Percentiles rank a stretch among this genome's conserved stretches.
Evolutionary conservation across 2,888 invertebrate species (phyloP).

Genomic region (Lottia scabra): DNA sequence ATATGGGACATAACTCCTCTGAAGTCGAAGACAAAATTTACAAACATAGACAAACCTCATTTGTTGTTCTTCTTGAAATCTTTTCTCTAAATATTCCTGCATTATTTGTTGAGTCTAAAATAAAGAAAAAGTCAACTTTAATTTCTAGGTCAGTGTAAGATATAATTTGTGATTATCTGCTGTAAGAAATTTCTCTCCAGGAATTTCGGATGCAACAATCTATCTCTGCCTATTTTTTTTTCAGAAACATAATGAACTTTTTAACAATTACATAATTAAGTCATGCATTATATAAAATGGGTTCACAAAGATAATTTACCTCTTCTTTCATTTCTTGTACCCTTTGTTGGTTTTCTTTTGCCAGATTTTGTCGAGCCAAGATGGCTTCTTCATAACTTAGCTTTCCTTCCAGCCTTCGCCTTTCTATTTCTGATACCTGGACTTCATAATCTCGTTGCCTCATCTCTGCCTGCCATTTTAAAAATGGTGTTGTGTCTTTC

Average conservation of each 20-base stretch:
- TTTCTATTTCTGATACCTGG: conserved; percentile 63
- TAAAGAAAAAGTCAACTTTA: not conserved
- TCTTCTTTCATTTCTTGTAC: conserved; percentile 66
- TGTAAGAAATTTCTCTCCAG: too few relatives aligned
- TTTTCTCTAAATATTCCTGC: conserved; percentile 60
- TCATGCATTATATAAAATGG: too few relatives aligned
- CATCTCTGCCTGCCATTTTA: conserved; percentile 67
- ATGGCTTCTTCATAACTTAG: conserved; percentile 69
- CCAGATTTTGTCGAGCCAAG: conserved; percentile 62
- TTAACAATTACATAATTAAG: too few relatives aligned
- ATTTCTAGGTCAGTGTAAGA: too few relatives aligned
- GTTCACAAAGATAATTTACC: conserved; percentile 37
- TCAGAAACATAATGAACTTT: too few relatives aligned
- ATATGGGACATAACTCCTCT: too few relatives aligned
- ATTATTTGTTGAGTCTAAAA: conserved; percentile 59
- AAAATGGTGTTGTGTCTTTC: conserved; percentile 60
- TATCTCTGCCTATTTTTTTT: too few relatives aligned
- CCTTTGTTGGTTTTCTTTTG: conserved; percentile 59
- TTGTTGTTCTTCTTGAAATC: conserved; percentile 64
- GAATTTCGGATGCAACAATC: too few relatives aligned
- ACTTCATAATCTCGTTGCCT: conserved; percentile 59
- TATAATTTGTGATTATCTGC: too few relatives aligned
- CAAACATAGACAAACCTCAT: conserved; percentile 54
- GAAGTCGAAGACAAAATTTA: not conserved
- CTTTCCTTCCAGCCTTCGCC: conserved; percentile 65